Base-by-base conservation (phyloP, 1,140 invertebrate genomes). In the Spodoptera litura region DNA sequence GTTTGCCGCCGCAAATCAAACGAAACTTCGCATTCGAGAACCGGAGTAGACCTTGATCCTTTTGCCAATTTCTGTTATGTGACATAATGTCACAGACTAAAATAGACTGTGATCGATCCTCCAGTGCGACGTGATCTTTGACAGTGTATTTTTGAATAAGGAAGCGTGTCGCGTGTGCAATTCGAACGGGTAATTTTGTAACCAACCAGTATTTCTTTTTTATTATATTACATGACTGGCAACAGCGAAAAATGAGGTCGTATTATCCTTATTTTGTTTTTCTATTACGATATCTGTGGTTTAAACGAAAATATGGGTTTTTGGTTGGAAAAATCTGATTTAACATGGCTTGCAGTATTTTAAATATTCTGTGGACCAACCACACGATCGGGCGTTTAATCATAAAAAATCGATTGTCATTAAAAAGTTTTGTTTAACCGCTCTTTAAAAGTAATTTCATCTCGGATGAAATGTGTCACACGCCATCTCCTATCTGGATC, bases 101-200 rank as follows among this genome's bases (percentile, higher is more conserved):
- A 62, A 75, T 75, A 75, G 72, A n/a, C 25, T 8, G 38, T 75
- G 58, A 75, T 75, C 72, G 58, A 75, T 75, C 72, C 44, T 75
- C 58, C 72, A 75, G 66, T 31, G 25, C 72, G 27, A 8, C 72
- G 72, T 75, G 72, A 75, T 75, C 72, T 75, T 75, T 75, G 38
- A 35, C 58, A 20, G 58, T 59, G 20, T 75, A 75, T 75, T 75
- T 75, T 75, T 38, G 49, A 49, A 75, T 44, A 49, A 75, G 72
- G 72, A 75, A 75, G 72, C n/a, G 25, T 62, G 44, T 31, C 44
- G 66, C 66, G 25, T 70, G 49, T 52, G 62, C 62, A 52, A 70
- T 61, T 11, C 27, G 56, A 61, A 13, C 58, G 8, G 72, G 72
- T 62, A 25, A 61, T 75, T 66, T 53, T 53, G 51, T 70, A 70